Conservation (phyloP, 2,113 vertebrate species). For the Grus americana region DNA sequence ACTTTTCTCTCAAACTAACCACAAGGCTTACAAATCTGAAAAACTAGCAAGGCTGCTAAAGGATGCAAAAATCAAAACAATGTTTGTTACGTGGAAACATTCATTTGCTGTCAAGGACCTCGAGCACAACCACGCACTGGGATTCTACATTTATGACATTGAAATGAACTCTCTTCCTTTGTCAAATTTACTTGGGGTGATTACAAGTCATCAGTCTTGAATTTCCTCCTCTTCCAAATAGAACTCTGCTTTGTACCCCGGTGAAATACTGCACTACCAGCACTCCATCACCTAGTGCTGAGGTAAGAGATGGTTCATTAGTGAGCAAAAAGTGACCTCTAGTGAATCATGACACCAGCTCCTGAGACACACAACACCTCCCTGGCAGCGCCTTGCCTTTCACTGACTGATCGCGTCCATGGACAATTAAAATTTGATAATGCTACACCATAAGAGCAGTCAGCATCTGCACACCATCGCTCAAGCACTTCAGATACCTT, state of each 20-base stretch:
- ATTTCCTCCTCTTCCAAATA: neutral
- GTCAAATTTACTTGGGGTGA: neutral
- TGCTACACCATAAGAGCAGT: neutral
- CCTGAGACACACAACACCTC: neutral
- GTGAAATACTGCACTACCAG: neutral
- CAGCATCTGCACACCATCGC: neutral
- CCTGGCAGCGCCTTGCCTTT: neutral
- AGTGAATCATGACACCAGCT: neutral
- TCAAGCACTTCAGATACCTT: neutral
- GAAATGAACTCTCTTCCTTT: neutral
- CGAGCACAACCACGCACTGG: neutral
- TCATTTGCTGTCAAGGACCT: neutral
- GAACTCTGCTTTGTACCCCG: neutral
- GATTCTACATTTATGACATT: neutral
- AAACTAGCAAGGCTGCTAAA: neutral
- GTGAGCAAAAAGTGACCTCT: slow-evolving; percentile 4
- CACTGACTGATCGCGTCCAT: neutral
- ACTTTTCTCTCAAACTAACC: neutral
- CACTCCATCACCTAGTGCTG: neutral
- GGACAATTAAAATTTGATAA: neutral
- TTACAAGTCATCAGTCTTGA: neutral
- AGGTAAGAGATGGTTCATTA: neutral
- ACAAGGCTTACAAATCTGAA: neutral
- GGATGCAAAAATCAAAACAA: neutral
- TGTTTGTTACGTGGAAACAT: neutral